These are phyloP conservation scores for Hyphantria cunea DNA, from an alignment of 1,140 invertebrate species.

Conservation along the genomic window DNA sequence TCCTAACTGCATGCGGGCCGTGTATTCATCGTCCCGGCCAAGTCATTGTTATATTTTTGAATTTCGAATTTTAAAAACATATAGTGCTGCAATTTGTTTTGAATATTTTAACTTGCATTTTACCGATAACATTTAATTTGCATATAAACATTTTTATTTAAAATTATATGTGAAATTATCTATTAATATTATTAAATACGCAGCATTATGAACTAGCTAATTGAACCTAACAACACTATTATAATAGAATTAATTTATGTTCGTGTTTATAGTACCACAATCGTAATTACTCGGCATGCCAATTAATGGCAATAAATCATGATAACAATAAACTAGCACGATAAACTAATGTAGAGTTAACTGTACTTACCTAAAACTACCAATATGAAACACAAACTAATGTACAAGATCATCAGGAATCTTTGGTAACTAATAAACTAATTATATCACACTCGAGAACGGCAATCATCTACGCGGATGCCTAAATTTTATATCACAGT, in stretches of 20 bases:
- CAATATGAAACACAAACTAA: constrained; percentile 80
- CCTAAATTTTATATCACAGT: constrained; percentile 74
- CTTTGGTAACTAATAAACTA: constrained; percentile 81
- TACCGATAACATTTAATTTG: background rate
- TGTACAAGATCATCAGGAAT: constrained; percentile 81
- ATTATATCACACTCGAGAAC: constrained; percentile 70
- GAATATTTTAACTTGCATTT: too few relatives aligned
- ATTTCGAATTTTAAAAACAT: background rate
- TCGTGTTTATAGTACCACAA: constrained; percentile 30
- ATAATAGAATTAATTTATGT: constrained; percentile 14
- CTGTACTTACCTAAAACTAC: constrained; percentile 76
- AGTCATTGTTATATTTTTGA: background rate
- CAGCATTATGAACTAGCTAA: background rate
- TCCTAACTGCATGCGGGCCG: constrained; percentile 29
- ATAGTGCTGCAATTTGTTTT: too few relatives aligned
- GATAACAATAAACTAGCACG: constrained; percentile 24
- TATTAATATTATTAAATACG: too few relatives aligned
- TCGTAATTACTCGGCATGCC: constrained; percentile 37
- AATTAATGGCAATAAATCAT: constrained; percentile 21
- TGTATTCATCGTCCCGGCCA: background rate
- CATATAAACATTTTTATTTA: background rate
- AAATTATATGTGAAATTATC: too few relatives aligned
- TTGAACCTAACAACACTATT: background rate
- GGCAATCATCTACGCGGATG: constrained; percentile 76
- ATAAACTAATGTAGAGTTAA: constrained; percentile 19